phyloP scores from a whole-genome alignment of 2,797 vertebrate species.

The Lepidocolaptes lacrymiger region DNA sequence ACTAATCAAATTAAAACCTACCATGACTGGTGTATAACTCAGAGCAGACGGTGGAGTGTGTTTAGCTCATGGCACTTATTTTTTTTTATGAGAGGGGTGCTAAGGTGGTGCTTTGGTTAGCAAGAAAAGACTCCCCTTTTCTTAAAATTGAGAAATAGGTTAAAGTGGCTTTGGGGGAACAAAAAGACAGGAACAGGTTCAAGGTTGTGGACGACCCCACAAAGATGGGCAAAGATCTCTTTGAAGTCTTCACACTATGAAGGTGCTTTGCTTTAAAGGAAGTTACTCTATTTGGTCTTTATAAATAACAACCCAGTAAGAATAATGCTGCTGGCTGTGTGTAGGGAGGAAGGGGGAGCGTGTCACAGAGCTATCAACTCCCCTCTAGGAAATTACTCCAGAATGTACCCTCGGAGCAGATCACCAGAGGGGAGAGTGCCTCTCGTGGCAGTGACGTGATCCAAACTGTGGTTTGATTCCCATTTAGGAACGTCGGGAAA shows the following conservation, averaged over 20 bases:
- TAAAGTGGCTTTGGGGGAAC: neutral
- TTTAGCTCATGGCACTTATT: neutral
- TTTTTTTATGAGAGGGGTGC: neutral
- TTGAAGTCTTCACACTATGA: neutral
- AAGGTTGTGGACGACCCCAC: neutral
- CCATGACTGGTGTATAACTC: constrained; percentile 35
- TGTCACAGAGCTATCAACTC: neutral
- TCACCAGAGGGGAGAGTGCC: constrained; percentile 57
- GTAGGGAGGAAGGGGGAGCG: neutral
- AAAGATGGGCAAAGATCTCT: neutral
- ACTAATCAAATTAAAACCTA: constrained; percentile 62
- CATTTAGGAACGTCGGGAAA: neutral
- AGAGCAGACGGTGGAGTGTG: neutral
- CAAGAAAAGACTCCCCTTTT: neutral
- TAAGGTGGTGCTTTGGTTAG: neutral
- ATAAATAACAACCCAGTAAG: neutral
- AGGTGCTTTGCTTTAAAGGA: neutral
- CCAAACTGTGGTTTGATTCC: neutral
- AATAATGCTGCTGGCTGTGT: neutral
- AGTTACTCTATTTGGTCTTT: neutral
- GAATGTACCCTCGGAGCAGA: constrained; percentile 42
- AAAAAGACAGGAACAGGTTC: fast-evolving
- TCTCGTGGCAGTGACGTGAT: neutral
- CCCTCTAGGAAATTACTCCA: neutral
- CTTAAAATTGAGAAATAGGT: neutral